These are phyloP conservation scores for Rhabdomys dilectus DNA, from an alignment of 2,113 vertebrate genomes.

Conservation along the genomic window DNA sequence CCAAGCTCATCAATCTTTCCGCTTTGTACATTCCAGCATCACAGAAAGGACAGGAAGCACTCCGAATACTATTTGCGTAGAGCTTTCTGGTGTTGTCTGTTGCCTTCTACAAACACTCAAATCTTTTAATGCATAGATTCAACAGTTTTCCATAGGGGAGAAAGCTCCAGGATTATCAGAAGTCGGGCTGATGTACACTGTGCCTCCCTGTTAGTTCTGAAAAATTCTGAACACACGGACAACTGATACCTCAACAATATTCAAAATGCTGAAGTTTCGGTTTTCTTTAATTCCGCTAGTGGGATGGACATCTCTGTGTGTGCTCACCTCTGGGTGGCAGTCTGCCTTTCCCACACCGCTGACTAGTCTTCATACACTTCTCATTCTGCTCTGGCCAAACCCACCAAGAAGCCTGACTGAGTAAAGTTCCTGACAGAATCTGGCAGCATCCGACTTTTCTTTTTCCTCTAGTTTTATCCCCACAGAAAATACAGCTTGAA, in stretches of 20 bases:
- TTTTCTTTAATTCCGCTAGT: slow-evolving; percentile 37
- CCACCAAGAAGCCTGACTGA: slow-evolving; percentile 10
- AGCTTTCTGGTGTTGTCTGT: slow-evolving; percentile 21
- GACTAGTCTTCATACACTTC: slow-evolving; percentile 57
- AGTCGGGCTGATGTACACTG: neutral
- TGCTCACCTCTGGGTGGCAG: neutral
- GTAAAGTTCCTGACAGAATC: slow-evolving; percentile 1
- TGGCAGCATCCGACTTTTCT: neutral
- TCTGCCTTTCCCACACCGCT: slow-evolving; percentile 42
- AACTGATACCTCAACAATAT: slow-evolving; percentile 51
- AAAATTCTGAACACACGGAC: slow-evolving; percentile 61
- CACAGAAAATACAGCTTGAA: slow-evolving; percentile 43
- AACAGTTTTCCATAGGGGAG: slow-evolving; percentile 16
- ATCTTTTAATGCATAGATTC: neutral
- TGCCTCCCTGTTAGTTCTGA: slow-evolving; percentile 46
- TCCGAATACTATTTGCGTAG: neutral
- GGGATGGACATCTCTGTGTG: neutral
- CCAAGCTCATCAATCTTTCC: neutral
- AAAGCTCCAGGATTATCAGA: neutral
- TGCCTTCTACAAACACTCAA: slow-evolving; percentile 36
- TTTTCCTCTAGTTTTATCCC: slow-evolving; percentile 38
- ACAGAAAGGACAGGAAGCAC: slow-evolving; percentile 14
- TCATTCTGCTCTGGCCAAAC: neutral
- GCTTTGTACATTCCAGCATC: neutral
- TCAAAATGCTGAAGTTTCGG: slow-evolving; percentile 58